phyloP scores from a whole-genome alignment of 2,888 invertebrate genomes.

The Lampropteryx suffumata region DNA sequence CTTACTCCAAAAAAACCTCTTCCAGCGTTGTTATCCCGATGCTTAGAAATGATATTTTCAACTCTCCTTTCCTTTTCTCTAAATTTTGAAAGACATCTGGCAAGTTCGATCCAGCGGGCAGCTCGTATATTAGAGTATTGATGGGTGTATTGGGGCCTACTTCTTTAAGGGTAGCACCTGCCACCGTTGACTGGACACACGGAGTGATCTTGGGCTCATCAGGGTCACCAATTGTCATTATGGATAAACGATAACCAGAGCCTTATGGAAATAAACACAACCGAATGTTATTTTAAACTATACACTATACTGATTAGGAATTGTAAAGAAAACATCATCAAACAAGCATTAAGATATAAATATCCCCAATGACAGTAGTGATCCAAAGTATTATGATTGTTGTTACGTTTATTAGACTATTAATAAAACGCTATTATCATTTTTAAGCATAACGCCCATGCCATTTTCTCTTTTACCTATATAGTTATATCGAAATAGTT shows the following conservation, averaged over 20 bases:
- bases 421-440: too few species aligned
- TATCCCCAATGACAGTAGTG: too few species aligned
- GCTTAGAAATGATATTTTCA: constrained; percentile 6
- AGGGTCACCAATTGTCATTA: constrained; percentile 4
- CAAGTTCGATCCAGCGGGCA: constrained; percentile 13
- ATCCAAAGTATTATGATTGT: too few species aligned
- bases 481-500: background rate
- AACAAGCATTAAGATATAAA: too few species aligned
- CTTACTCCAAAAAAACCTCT: constrained; percentile 22
- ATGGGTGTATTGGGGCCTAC: background rate
- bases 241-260: constrained; percentile 8
- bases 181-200: background rate
- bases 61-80: constrained; percentile 9
- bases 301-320: too few species aligned
- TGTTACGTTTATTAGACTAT: too few species aligned
- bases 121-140: background rate
- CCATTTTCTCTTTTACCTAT: too few species aligned
- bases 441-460: too few species aligned
- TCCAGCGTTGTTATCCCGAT: constrained; percentile 17
- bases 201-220: constrained; percentile 2
- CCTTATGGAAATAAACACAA: background rate
- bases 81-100: constrained; percentile 7
- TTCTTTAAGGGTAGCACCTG: background rate
- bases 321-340: too few species aligned
- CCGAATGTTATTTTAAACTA: too few species aligned